These are phyloP conservation scores for Parazoanthus darwini DNA, from an alignment of 92 coral and sea anemone species.

Conservation along the genomic window DNA sequence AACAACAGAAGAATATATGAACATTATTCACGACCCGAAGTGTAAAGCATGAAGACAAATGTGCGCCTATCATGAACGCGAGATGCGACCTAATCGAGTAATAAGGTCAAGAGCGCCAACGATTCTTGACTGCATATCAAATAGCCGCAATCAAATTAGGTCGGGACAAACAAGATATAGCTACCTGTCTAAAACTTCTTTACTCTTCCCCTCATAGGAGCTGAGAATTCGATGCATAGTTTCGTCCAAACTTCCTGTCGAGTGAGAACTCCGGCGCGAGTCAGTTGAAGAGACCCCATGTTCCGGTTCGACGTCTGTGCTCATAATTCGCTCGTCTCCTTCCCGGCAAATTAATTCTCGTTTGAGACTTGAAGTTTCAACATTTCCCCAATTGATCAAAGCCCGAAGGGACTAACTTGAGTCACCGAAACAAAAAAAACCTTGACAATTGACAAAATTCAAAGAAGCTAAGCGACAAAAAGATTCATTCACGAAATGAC, in stretches of 20 bases:
- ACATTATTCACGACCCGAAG: constrained; percentile 34
- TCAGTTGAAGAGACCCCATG: constrained; percentile 36
- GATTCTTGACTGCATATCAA: constrained; percentile 41
- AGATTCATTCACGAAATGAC: constrained; percentile 21
- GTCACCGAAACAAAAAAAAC: constrained; percentile 21
- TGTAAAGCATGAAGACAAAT: constrained; percentile 21
- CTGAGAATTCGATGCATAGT: constrained; percentile 73
- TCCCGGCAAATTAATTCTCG: not conserved
- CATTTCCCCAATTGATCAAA: not conserved
- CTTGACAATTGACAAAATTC: not conserved
- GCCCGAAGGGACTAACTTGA: not conserved
- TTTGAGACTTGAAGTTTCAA: constrained; percentile 9
- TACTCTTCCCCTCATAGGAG: constrained; percentile 60
- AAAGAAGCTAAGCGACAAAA: constrained; percentile 4
- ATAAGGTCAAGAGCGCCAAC: constrained; percentile 48
- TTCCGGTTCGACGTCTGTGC: constrained; percentile 37
- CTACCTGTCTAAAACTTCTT: constrained; percentile 72
- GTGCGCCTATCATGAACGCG: constrained; percentile 15
- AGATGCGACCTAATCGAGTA: constrained; percentile 26
- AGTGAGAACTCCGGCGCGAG: constrained; percentile 45
- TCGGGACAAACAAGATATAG: constrained; percentile 25
- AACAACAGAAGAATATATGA: constrained; percentile 27
- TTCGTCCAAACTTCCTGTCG: constrained; percentile 84
- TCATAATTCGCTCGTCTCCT: constrained; percentile 12
- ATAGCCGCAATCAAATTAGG: constrained; percentile 13